Evolutionary conservation across 1,140 invertebrate species (phyloP).

Genomic region (Penaeus vannamei): DNA sequence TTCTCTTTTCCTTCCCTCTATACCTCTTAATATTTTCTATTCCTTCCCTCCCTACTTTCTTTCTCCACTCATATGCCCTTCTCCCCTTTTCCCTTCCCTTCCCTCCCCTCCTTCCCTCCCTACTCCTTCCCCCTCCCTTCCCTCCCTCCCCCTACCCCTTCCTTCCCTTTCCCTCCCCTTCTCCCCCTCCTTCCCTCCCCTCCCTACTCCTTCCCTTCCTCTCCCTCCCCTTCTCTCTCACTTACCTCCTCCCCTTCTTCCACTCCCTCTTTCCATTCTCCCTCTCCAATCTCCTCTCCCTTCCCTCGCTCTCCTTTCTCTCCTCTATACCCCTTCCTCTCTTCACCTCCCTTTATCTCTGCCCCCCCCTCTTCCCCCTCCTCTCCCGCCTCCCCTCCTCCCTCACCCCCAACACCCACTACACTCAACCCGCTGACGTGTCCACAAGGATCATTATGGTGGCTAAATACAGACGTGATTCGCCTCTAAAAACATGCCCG

Average conservation of each 20-base stretch:
- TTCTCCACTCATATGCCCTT: too few species aligned
- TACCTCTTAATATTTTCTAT: too few species aligned
- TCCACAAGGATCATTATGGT: not conserved
- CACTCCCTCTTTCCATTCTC: too few species aligned
- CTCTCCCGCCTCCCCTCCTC: too few species aligned
- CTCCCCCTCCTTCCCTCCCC: not conserved
- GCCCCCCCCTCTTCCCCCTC: not conserved
- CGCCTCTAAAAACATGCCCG: constrained; percentile 25
- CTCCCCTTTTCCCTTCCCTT: too few species aligned
- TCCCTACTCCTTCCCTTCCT: not conserved
- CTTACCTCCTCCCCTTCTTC: not conserved
- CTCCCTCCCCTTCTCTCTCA: not conserved
- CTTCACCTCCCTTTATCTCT: not conserved
- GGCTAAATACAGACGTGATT: constrained; percentile 8
- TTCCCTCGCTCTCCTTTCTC: not conserved
- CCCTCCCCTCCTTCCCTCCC: too few species aligned
- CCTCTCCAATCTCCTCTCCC: too few species aligned
- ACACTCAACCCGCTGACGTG: not conserved
- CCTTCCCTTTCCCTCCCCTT: not conserved
- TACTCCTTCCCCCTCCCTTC: not conserved
- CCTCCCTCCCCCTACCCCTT: too few species aligned
- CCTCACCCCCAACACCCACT: not conserved
- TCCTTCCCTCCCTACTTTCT: too few species aligned
- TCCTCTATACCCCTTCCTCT: not conserved
- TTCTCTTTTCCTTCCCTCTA: too few species aligned